phyloP scores from a whole-genome alignment of 35 echinoderm and acorn worm species.

The Stichopus chloronotus region DNA sequence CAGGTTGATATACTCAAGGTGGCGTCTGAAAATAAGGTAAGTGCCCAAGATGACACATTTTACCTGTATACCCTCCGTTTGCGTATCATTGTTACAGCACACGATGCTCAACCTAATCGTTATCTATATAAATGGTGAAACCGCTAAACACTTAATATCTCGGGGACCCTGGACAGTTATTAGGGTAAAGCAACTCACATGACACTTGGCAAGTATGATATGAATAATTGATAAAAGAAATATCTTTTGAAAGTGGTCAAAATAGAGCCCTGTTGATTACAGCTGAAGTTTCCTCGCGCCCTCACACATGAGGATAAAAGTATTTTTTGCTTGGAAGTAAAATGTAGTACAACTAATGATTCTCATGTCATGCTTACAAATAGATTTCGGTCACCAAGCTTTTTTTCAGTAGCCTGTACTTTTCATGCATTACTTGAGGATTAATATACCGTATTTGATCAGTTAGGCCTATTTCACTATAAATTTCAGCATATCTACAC shows the following conservation, averaged over 20 bases:
- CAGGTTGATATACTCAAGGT: slow-evolving; percentile 29
- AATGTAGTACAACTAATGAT: not conserved
- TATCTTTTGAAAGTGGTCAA: not conserved
- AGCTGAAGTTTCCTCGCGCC: not conserved
- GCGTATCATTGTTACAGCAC: slow-evolving; percentile 27
- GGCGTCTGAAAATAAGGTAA: slow-evolving; percentile 30
- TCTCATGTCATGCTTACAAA: slow-evolving; percentile 15
- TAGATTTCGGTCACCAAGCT: not conserved
- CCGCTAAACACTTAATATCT: not conserved
- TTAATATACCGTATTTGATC: not conserved
- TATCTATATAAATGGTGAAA: slow-evolving; percentile 24
- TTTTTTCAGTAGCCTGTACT: slow-evolving; percentile 8
- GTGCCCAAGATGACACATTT: not conserved
- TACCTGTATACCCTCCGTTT: not conserved
- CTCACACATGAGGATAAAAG: slow-evolving; percentile 29
- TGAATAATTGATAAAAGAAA: slow-evolving; percentile 29
- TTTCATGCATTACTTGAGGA: not conserved
- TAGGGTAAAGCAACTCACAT: not conserved
- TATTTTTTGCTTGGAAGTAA: not conserved
- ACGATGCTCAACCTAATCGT: slow-evolving; percentile 12
- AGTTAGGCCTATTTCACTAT: not conserved
- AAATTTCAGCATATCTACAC: slow-evolving; percentile 15
- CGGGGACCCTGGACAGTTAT: not conserved
- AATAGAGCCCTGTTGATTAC: not conserved
- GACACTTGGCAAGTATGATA: slow-evolving; percentile 14